phyloP scores from a whole-genome alignment of 2,113 vertebrate species.

The Ellobius talpinus region DNA sequence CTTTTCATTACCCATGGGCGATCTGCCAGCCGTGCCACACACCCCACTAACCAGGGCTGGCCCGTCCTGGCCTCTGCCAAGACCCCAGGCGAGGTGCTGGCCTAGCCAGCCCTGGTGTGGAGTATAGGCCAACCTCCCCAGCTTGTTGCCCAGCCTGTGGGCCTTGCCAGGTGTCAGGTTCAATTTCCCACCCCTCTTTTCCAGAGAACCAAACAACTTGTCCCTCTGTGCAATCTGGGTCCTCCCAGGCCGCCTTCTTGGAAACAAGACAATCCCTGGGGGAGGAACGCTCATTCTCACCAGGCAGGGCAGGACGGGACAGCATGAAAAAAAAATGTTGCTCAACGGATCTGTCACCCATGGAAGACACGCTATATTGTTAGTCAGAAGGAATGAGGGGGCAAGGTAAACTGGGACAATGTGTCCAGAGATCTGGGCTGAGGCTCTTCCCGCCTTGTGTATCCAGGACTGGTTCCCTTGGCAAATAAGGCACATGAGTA shows the following conservation, averaged over 20 bases:
- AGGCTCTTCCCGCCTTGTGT: neutral
- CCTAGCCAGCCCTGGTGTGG: neutral
- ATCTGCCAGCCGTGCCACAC: slow-evolving; percentile 16
- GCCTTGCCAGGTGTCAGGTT: slow-evolving; percentile 81
- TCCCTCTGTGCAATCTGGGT: slow-evolving; percentile 64
- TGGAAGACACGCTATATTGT: neutral
- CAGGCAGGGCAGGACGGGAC: slow-evolving; percentile 2
- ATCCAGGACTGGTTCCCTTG: neutral
- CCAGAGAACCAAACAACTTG: slow-evolving; percentile 64
- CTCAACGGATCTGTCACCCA: neutral
- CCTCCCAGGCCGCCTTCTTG: slow-evolving; percentile 68
- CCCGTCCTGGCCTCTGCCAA: slow-evolving; percentile 62
- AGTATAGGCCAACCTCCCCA: slow-evolving; percentile 3
- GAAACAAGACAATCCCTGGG: slow-evolving; percentile 43
- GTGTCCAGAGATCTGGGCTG: neutral
- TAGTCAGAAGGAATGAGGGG: neutral
- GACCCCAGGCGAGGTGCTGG: slow-evolving; percentile 50
- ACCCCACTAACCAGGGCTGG: neutral
- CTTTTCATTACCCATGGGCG: slow-evolving; percentile 81
- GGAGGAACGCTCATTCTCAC: neutral
- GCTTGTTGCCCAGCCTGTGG: slow-evolving; percentile 25
- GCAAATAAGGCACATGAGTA: slow-evolving; percentile 27
- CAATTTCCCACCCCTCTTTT: slow-evolving; percentile 76
- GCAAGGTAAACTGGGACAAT: fast-evolving
- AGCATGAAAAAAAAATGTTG: neutral